Base-by-base conservation (phyloP, 2,797 vertebrate species). In the Brachymystax lenok region DNA sequence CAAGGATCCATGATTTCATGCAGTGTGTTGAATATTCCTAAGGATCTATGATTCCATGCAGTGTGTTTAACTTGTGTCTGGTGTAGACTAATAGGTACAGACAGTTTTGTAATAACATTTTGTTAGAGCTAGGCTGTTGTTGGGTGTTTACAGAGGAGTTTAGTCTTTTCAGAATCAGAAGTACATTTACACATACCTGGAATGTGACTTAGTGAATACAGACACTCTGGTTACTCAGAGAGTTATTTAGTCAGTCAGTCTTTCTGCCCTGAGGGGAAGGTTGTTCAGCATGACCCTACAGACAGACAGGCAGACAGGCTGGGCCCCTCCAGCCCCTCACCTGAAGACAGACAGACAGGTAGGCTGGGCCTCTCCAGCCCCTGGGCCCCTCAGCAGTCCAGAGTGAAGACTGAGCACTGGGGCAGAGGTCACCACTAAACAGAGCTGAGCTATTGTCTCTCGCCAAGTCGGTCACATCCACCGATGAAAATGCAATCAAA, bases 401-500 rank as follows among this genome's bases (percentile, higher is more conserved):
- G 59, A 63, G n/a, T 13, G 59, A 63, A 17, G 59, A 21, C 59
- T 63, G 59, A 78, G 89, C 86, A 86, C 85, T 64, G 83, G 93
- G 92, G 77, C 92, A 93, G 83, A 92, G 94, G 94, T 95, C 92
- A 84, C 78, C 88, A 80, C 92, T 91, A 93, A 94, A 95, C 93
- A 94, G 91, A 88, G 90, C 78, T 2, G 81, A 82, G 59, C 10
- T 27, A 33, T 17, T 67, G 66, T 95, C 90, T 94, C 79, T 77
- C 84, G 87, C 91, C 94, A 94, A 93, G 88, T 92, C 91, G 91
- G 92, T 91, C 89, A 94, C 93, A 91, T 85, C 90, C 77, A 87
- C 90, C 90, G 86, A 94, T 93, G 93, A 95, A 93, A 93, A 95
- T 90, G 91, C 93, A 94, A 94, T 94, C 93, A 94, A 94, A 95